A percentile compares a stretch with the other conserved stretches of the same genome.
phyloP scores from a whole-genome alignment of 2,888 invertebrate species.

The Pheosia gnoma region DNA sequence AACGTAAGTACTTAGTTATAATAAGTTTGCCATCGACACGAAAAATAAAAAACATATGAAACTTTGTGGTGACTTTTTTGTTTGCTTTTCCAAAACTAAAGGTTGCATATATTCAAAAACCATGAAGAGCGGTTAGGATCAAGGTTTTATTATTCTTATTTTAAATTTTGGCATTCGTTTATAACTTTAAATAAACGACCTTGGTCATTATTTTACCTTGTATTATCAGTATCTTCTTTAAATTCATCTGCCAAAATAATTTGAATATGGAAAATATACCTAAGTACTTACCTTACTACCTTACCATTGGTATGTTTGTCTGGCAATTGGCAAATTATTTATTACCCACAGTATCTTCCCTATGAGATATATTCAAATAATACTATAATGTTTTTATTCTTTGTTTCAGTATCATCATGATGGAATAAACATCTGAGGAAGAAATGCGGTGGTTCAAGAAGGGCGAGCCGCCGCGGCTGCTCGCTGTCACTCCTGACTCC shows the following conservation, averaged over 20 bases:
- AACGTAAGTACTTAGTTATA: too few relatives aligned
- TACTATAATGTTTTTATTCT: constrained; percentile 10
- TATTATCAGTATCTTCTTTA: not conserved
- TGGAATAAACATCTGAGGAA: constrained; percentile 52
- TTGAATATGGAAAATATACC: not conserved
- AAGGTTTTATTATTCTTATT: not conserved
- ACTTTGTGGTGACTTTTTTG: not conserved
- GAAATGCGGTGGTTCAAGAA: constrained; percentile 90
- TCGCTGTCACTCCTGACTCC: constrained; percentile 87
- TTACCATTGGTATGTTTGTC: not conserved
- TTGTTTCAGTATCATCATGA: constrained; percentile 52
- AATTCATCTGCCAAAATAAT: not conserved
- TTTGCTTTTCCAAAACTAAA: not conserved
- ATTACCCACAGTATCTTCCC: not conserved
- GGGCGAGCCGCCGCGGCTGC: constrained; percentile 87
- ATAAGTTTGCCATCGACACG: too few relatives aligned
- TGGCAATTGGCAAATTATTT: not conserved
- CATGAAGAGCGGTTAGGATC: not conserved
- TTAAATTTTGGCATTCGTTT: not conserved
- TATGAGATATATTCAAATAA: not conserved
- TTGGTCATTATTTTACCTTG: not conserved
- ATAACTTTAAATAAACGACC: not conserved
- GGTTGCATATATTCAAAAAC: too few relatives aligned
- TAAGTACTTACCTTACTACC: not conserved
- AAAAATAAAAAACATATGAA: not conserved